Evolutionary conservation across 2,113 vertebrate species (phyloP).

Genomic region (Anoura caudifer): DNA sequence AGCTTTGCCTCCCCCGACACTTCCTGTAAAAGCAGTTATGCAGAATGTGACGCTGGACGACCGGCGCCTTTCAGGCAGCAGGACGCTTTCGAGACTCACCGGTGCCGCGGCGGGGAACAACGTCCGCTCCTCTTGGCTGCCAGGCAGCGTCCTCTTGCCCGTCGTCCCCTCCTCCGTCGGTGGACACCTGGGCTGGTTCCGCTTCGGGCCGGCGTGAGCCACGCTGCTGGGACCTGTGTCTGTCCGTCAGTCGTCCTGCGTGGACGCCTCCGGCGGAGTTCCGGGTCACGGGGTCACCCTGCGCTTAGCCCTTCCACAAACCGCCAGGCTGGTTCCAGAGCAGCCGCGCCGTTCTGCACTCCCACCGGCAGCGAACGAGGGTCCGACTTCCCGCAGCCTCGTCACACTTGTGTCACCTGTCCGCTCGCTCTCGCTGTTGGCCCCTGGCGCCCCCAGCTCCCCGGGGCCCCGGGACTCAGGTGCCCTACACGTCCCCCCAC

Average conservation of each 20-base stretch:
- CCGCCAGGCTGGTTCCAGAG: neutral
- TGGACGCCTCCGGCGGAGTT: neutral
- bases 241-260: neutral
- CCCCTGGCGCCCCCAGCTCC: neutral
- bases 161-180: neutral
- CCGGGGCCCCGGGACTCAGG: neutral
- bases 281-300: neutral
- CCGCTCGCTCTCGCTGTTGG: neutral
- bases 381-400: neutral
- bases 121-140: neutral
- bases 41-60: neutral
- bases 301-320: neutral
- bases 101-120: neutral
- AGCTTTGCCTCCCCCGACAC: neutral
- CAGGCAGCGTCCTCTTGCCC: neutral
- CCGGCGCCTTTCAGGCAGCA: neutral
- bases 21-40: neutral
- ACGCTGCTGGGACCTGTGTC: neutral
- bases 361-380: neutral
- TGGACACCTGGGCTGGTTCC: neutral
- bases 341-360: neutral
- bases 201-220: neutral
- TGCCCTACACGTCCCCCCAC: neutral
- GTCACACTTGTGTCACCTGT: neutral
- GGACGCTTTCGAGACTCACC: neutral